A percentile compares a stretch with the other conserved stretches of the same genome.
These are phyloP conservation scores for Girardinichthys multiradiatus DNA, from an alignment of 2,113 vertebrate species.

Conservation along the genomic window DNA sequence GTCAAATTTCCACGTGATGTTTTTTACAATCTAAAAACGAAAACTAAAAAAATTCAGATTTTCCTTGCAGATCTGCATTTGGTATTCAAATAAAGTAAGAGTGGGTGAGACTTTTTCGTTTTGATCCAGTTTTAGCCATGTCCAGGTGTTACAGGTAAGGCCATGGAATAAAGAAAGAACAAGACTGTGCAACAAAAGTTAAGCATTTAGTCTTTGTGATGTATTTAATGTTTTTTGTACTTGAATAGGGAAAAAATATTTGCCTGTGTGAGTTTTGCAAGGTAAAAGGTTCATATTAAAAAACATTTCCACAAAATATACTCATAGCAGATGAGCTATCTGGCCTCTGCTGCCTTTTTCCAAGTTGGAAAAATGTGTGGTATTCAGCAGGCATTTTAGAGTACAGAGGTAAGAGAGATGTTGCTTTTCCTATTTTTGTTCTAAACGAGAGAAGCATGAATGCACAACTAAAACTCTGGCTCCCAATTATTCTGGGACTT, in stretches of 20 bases:
- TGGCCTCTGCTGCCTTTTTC: conserved; percentile 69
- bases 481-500: conserved; percentile 53
- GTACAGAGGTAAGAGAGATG: conserved; percentile 26
- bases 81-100: background rate
- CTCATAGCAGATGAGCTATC: conserved; percentile 42
- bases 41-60: background rate
- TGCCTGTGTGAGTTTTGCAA: background rate
- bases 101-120: background rate
- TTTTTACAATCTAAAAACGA: background rate
- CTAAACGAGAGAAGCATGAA: conserved; percentile 23
- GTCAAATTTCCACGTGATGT: background rate
- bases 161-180: too few relatives aligned
- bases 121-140: too few relatives aligned
- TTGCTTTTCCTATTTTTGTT: background rate
- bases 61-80: background rate
- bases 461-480: conserved; percentile 24
- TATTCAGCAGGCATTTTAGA: conserved; percentile 40
- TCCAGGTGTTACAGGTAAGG: too few relatives aligned
- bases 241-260: too few relatives aligned
- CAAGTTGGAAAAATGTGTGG: conserved; percentile 56
- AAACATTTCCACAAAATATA: background rate
- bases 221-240: too few relatives aligned
- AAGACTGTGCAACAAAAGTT: too few relatives aligned
- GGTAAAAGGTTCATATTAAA: background rate
- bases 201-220: too few relatives aligned